Conservation (phyloP, 1,140 invertebrate species). For the Cydia amplana region DNA sequence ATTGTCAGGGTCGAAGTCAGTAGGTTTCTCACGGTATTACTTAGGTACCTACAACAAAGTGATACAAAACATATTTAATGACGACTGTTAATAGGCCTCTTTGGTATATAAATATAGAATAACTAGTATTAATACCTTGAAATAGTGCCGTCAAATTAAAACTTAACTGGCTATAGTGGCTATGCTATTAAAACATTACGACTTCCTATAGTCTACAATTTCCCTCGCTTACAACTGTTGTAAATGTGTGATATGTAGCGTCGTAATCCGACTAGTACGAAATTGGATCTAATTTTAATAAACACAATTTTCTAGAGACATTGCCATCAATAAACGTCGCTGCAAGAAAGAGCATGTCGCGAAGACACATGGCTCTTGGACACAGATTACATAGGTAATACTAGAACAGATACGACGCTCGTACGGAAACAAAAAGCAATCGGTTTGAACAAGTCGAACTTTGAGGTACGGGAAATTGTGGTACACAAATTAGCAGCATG, state of each 20-base stretch:
- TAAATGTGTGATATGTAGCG: constrained; percentile 37
- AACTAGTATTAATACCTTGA: not conserved
- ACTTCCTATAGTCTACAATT: constrained; percentile 37
- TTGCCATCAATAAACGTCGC: constrained; percentile 66
- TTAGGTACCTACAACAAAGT: no score
- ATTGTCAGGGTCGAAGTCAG: no score
- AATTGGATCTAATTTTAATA: constrained; percentile 55
- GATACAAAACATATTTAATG: no score
- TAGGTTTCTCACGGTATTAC: no score
- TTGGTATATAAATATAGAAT: no score
- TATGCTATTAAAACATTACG: constrained; percentile 42
- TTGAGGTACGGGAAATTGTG: not conserved
- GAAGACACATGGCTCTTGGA: constrained; percentile 55
- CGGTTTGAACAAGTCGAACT: not conserved
- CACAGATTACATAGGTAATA: not conserved
- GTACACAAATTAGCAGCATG: no score
- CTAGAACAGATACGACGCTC: not conserved
- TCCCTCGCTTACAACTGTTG: constrained; percentile 34
- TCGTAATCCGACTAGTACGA: constrained; percentile 41
- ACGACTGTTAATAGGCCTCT: no score
- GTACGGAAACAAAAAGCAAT: not conserved
- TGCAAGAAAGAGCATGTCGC: constrained; percentile 49
- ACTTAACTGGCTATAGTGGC: constrained; percentile 27
- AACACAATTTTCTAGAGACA: constrained; percentile 54
- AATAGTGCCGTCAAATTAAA: constrained; percentile 32